phyloP scores from a whole-genome alignment of 2,113 vertebrate genomes.

The Pteropus alecto region DNA sequence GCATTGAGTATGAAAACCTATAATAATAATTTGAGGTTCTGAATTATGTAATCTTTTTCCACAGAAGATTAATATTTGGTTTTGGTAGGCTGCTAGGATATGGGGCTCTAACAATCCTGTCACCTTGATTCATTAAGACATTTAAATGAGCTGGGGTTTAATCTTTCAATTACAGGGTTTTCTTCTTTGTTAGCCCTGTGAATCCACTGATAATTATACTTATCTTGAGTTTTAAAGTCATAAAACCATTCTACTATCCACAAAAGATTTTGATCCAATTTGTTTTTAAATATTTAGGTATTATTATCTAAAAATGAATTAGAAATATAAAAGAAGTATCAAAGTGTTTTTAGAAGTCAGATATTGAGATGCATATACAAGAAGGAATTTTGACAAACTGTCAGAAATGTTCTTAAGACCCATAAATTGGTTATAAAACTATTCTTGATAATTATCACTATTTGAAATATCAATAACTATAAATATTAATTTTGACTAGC shows the following conservation, averaged over 20 bases:
- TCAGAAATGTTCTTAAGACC: neutral
- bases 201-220: neutral
- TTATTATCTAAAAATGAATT: neutral
- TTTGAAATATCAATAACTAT: neutral
- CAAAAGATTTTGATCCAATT: neutral
- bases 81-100: neutral
- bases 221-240: neutral
- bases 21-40: neutral
- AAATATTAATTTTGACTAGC: neutral
- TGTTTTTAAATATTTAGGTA: neutral
- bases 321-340: neutral
- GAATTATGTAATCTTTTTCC: neutral
- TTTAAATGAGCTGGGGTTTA: neutral
- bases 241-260: neutral
- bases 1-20: neutral
- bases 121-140: neutral
- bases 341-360: neutral
- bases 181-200: neutral
- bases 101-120: neutral
- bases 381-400: neutral
- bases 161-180: neutral
- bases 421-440: neutral
- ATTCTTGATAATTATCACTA: neutral
- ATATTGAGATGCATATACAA: neutral
- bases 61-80: neutral